Conservation (phyloP, 1,140 invertebrate genomes). For the Notospermus geniculatus region DNA sequence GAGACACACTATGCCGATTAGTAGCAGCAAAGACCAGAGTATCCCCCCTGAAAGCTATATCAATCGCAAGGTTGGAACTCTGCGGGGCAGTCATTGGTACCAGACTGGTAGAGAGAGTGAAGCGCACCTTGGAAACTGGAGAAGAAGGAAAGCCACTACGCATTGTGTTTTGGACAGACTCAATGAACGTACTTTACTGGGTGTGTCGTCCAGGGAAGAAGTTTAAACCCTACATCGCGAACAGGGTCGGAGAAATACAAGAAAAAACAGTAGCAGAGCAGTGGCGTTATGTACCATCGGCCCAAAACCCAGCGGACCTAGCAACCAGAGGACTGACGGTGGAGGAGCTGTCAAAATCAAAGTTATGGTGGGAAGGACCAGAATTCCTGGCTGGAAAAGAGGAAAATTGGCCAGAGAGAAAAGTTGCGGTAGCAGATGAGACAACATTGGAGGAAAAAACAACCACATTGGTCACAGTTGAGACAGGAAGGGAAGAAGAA, state of each 20-base stretch:
- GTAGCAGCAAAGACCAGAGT: constrained; percentile 2
- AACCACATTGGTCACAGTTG: too few species aligned
- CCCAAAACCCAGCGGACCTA: background rate
- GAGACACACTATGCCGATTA: background rate
- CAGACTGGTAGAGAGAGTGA: background rate
- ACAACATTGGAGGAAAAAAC: background rate
- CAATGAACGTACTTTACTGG: background rate
- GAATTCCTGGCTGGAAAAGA: background rate
- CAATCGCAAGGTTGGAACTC: constrained; percentile 3
- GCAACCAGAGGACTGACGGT: background rate
- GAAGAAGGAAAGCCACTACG: too few species aligned
- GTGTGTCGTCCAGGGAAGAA: background rate
- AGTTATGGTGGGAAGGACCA: constrained; percentile 8
- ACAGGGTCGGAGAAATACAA: constrained; percentile 2
- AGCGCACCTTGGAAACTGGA: constrained; percentile 1
- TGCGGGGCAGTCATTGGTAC: background rate
- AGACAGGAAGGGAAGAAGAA: too few species aligned
- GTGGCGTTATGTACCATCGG: constrained; percentile 4
- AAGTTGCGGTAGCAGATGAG: background rate
- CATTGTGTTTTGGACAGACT: background rate
- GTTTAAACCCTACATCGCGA: background rate
- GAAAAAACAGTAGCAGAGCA: background rate
- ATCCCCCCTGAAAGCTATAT: background rate
- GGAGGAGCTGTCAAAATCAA: background rate
- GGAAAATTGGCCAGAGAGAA: constrained; percentile 3